A percentile compares a stretch with the other conserved stretches of the same genome.
Evolutionary conservation across 1,140 invertebrate species (phyloP).

Genomic region (Drosophila bocqueti): DNA sequence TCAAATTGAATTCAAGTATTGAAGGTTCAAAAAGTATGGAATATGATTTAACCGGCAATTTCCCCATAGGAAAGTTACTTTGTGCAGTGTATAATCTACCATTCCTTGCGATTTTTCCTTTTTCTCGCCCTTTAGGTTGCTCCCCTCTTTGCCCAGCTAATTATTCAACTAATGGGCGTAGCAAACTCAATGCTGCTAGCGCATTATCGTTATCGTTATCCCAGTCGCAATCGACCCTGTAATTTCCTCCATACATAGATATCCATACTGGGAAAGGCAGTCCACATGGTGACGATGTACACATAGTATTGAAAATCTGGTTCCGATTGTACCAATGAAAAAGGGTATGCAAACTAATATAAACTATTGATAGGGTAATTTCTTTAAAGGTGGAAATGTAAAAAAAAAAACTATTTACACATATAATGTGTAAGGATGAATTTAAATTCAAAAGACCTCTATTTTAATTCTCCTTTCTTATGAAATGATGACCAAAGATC

Average conservation of each 20-base stretch:
- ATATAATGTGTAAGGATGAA: no score
- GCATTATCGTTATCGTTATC: constrained; percentile 43
- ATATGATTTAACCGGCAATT: background rate
- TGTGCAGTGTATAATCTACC: background rate
- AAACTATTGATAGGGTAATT: no score
- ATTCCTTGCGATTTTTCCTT: constrained; percentile 7
- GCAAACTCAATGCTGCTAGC: constrained; percentile 32
- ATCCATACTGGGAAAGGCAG: background rate
- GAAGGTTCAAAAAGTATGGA: background rate
- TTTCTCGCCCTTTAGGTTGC: background rate
- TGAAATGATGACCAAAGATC: no score
- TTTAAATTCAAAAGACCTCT: no score
- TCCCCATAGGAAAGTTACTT: background rate
- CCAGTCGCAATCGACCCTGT: constrained; percentile 38
- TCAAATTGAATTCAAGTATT: background rate
- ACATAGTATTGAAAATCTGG: background rate
- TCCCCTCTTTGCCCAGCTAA: constrained; percentile 8
- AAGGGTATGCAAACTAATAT: no score
- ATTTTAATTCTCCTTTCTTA: no score
- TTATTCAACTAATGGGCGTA: constrained; percentile 34
- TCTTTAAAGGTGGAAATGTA: no score
- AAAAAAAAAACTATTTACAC: no score
- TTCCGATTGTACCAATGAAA: background rate
- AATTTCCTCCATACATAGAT: constrained; percentile 10
- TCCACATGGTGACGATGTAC: background rate